phyloP scores from a whole-genome alignment of 23 tunicate species.

The Ciona savignyi region DNA sequence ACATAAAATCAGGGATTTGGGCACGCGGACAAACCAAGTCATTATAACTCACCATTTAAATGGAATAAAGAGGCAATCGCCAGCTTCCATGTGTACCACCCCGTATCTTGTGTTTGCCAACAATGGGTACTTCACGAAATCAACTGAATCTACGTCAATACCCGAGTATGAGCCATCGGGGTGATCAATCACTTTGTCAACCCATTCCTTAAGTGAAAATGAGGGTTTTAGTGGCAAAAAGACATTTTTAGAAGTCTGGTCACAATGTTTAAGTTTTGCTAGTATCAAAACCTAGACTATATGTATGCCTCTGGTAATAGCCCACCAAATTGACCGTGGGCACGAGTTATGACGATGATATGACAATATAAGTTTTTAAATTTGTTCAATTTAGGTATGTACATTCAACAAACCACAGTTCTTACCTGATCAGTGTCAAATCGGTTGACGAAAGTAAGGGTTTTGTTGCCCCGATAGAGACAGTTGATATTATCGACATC shows the following conservation, averaged over 20 bases:
- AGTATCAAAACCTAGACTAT: too few species aligned
- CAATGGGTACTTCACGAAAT: constrained; percentile 27
- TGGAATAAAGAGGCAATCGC: constrained; percentile 51
- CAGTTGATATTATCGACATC: constrained; percentile 43
- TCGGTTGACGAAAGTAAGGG: constrained; percentile 19
- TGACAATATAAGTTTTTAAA: too few species aligned
- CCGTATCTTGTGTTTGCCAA: constrained; percentile 26
- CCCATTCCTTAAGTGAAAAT: constrained; percentile 14
- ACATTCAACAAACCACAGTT: too few species aligned
- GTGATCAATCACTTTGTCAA: constrained; percentile 17
- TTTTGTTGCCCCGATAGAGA: constrained; percentile 39
- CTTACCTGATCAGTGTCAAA: constrained; percentile 24
- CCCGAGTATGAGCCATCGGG: constrained; percentile 31
- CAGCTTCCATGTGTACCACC: constrained; percentile 27
- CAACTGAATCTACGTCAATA: constrained; percentile 47
- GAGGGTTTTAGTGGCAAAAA: not conserved
- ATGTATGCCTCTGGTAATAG: too few species aligned
- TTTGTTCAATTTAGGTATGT: too few species aligned
- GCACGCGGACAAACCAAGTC: too few species aligned
- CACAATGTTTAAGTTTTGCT: too few species aligned
- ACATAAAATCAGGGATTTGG: too few species aligned
- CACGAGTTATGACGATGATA: too few species aligned
- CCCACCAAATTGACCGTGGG: too few species aligned
- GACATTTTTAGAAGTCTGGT: too few species aligned
- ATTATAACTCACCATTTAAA: constrained; percentile 23